Base-by-base conservation (phyloP, 1,140 invertebrate species). In the Aphaenogaster floridana region DNA sequence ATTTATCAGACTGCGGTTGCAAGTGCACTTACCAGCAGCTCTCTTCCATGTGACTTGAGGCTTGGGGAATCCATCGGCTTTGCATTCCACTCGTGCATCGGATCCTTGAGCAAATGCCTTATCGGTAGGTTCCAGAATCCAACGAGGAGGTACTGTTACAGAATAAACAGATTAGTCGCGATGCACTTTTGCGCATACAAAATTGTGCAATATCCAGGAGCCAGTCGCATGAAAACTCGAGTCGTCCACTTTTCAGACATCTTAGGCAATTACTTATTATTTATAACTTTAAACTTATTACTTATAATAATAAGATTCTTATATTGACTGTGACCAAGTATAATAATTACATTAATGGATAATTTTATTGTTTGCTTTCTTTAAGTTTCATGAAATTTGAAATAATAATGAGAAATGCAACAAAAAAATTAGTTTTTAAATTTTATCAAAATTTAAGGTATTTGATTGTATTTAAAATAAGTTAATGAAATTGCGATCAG, bases 21-120 rank as follows among this genome's bases (percentile, higher is more conserved):
- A 72, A 68, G 34, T 13, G 54, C n/a, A 93, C 94, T 95, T 96
- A 98, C 98, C 98, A 96, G 98, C 97, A 94, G 98, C 98, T 96
- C 98, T 98, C 96, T 99, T 99, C 99, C 99, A 99, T 89, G 98
- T 98, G 17, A 99, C 98, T 93, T 97, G 97, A 74, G 99, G 99
- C 95, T 98, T 98, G 42, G 99, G 99, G 95, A 99, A 99, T 88
- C 99, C 99, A 96, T 99, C 98, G 93, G 98, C 98, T 96, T 98
- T 98, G 95, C 99, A 99, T 96, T 99, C 98, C 90, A 99, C 97
- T 93, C 98, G 97, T 83, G 98, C 98, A 95, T 98, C 98, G 90
- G 98, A 98, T 74, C 98, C 98, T 95, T 99, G 98, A 91, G 98
- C 98, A 96, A 99, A 99, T 94, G 98, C 98, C 96, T 99, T 98